These are phyloP conservation scores for Dermatemys mawii DNA, from an alignment of 2,113 vertebrate genomes.

Conservation along the genomic window DNA sequence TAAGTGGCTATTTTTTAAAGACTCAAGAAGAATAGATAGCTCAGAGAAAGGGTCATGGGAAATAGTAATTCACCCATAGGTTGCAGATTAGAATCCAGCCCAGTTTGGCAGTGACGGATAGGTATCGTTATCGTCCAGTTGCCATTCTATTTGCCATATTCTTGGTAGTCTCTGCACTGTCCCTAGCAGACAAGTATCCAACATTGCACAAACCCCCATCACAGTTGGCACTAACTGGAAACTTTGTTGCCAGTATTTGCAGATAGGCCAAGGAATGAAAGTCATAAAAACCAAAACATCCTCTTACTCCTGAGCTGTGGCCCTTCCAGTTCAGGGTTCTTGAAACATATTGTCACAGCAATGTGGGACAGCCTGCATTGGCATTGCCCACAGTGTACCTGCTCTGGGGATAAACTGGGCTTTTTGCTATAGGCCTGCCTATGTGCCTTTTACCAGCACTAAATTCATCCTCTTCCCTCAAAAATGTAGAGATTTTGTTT, in stretches of 20 bases:
- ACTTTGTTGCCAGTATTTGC: neutral
- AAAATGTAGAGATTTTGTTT: neutral
- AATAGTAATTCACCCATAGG: neutral
- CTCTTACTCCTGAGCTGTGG: neutral
- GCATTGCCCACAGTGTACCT: neutral
- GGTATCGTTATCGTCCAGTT: neutral
- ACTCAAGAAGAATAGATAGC: neutral
- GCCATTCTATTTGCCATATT: neutral
- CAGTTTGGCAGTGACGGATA: rapidly evolving
- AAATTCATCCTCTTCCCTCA: neutral
- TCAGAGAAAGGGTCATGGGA: rapidly evolving
- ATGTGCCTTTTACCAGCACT: rapidly evolving
- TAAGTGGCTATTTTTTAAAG: neutral
- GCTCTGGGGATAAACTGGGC: neutral
- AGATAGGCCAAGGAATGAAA: neutral
- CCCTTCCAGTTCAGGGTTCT: neutral
- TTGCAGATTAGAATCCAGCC: rapidly evolving
- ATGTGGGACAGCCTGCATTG: neutral
- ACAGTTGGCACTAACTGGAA: neutral
- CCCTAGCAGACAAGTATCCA: neutral
- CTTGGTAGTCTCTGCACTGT: neutral
- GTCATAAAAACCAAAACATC: neutral
- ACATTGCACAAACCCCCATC: neutral
- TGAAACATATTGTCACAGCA: neutral
- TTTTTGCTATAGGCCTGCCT: neutral